Evolutionary conservation across 1,140 invertebrate species (phyloP).

Genomic region (Venustaconcha ellipsiformis): DNA sequence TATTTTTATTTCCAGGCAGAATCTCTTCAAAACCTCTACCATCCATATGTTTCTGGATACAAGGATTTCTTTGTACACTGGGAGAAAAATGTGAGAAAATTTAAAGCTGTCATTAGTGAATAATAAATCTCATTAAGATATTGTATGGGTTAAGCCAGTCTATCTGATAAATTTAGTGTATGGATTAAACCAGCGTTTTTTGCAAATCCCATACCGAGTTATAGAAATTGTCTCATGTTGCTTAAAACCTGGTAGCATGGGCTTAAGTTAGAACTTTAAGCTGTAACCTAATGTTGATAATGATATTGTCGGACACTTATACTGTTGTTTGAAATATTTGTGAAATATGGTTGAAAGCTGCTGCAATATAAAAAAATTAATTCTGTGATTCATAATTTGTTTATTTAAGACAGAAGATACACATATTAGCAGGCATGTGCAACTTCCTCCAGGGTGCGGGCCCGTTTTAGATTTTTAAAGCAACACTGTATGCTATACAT

Average conservation of each 20-base stretch:
- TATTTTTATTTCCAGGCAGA: conserved; percentile 48
- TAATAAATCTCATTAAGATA: conserved; percentile 2
- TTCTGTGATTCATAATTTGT: too few relatives aligned
- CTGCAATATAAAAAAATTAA: too few relatives aligned
- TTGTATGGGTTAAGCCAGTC: neutral
- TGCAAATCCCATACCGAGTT: neutral
- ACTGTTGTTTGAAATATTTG: too few relatives aligned
- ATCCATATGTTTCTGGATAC: conserved; percentile 61
- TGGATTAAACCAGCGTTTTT: neutral
- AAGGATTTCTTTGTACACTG: conserved; percentile 66
- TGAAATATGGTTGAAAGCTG: too few relatives aligned
- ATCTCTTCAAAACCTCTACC: conserved; percentile 52
- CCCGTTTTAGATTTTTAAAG: too few relatives aligned
- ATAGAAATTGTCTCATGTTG: neutral
- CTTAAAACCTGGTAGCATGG: neutral
- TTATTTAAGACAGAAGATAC: too few relatives aligned
- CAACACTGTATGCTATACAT: too few relatives aligned
- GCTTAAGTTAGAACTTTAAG: neutral
- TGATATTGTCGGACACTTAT: too few relatives aligned
- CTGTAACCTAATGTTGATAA: too few relatives aligned
- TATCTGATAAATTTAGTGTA: too few relatives aligned
- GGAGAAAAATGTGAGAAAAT: conserved; percentile 57
- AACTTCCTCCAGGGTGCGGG: too few relatives aligned
- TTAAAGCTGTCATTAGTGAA: neutral
- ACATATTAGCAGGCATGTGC: too few relatives aligned